phyloP scores from a whole-genome alignment of 2,113 vertebrate species.

The Pavo muticus region DNA sequence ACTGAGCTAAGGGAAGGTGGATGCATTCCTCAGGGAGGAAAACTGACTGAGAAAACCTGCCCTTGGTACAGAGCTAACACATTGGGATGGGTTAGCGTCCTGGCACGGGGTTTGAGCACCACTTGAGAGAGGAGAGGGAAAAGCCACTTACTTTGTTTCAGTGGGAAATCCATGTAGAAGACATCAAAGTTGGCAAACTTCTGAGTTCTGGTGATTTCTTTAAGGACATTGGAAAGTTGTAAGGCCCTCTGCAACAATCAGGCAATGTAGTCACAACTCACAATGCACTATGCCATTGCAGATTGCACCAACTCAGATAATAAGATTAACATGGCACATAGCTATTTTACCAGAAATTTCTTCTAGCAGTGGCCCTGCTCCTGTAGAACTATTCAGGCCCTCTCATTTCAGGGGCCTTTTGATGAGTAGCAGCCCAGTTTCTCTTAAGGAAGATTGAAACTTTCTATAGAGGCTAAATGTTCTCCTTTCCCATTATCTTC shows the following conservation, averaged over 20 bases:
- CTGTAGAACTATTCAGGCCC: not conserved
- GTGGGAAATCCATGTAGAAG: slow-evolving; percentile 79
- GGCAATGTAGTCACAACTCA: fast-evolving
- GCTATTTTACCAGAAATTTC: not conserved
- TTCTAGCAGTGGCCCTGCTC: not conserved
- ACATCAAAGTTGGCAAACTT: slow-evolving; percentile 77
- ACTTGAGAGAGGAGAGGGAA: not conserved
- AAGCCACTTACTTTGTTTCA: slow-evolving; percentile 77
- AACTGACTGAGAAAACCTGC: not conserved
- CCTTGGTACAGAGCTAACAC: not conserved
- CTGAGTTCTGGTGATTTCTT: slow-evolving; percentile 70
- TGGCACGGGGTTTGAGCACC: not conserved
- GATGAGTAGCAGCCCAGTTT: not conserved
- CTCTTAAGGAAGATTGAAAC: not conserved
- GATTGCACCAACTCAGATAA: not conserved
- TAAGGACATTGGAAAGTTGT: slow-evolving; percentile 78
- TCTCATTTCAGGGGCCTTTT: fast-evolving
- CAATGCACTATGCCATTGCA: not conserved
- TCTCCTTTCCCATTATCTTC: not conserved
- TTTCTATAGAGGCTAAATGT: not conserved
- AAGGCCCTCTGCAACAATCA: slow-evolving; percentile 74
- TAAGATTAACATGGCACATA: not conserved
- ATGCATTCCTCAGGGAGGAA: not conserved
- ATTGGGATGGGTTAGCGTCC: not conserved
- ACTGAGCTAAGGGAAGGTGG: not conserved